Evolutionary conservation across 1,140 invertebrate species (phyloP).

Genomic region (Reticulitermes speratus): DNA sequence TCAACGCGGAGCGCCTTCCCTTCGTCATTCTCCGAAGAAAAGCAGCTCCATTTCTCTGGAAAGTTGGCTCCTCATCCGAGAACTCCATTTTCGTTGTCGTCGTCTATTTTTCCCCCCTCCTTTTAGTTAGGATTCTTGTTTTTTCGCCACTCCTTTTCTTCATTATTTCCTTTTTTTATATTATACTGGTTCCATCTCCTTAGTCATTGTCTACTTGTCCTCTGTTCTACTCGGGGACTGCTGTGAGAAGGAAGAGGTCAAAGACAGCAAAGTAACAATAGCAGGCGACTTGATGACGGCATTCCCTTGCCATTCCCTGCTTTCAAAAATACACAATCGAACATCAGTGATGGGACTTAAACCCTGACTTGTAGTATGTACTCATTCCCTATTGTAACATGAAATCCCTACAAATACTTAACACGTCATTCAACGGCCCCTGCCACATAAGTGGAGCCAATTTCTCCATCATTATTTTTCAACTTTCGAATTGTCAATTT

Average conservation of each 20-base stretch:
- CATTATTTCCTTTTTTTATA: constrained; percentile 14
- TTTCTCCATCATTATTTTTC: constrained; percentile 2
- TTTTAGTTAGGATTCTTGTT: neutral
- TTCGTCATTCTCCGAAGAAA: constrained; percentile 17
- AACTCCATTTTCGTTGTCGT: constrained; percentile 7
- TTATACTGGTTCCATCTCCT: constrained; percentile 15
- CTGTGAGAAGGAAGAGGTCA: constrained; percentile 9
- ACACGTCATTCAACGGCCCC: neutral
- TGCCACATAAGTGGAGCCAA: neutral
- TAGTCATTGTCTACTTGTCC: constrained; percentile 14
- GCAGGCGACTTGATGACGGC: constrained; percentile 8
- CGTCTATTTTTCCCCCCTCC: neutral
- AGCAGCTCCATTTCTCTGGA: constrained; percentile 6
- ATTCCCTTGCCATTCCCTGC: neutral
- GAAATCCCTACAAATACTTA: neutral
- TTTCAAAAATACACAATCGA: constrained; percentile 17
- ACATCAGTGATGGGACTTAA: neutral
- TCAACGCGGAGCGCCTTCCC: neutral
- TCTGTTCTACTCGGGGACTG: neutral
- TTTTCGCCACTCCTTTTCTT: constrained; percentile 6
- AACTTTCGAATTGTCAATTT: constrained; percentile 14
- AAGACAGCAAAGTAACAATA: constrained; percentile 14
- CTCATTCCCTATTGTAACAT: neutral
- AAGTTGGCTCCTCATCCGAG: constrained; percentile 9
- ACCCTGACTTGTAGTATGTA: too few relatives aligned